phyloP scores from a whole-genome alignment of 2,797 vertebrate species.

The Helicolenus hilgendorfi region DNA sequence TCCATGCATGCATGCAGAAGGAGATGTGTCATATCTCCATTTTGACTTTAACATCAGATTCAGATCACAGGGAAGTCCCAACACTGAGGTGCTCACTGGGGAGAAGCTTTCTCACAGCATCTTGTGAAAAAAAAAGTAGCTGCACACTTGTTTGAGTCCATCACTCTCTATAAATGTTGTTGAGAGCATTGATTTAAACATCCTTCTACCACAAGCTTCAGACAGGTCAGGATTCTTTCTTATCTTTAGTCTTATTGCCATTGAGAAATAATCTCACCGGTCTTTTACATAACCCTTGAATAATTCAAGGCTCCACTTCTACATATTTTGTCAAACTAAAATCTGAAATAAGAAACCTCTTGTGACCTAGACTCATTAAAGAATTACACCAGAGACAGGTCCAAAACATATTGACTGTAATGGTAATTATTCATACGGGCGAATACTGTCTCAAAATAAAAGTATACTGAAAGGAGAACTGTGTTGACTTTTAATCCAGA shows the following conservation, averaged over 20 bases:
- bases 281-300: neutral
- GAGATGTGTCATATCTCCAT: neutral
- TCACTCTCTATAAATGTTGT: neutral
- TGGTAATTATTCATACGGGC: neutral
- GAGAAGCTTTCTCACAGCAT: conserved; percentile 4
- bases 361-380: conserved; percentile 18
- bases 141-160: conserved; percentile 18
- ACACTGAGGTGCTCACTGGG: neutral
- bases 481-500: neutral
- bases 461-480: neutral
- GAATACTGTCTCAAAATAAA: conserved; percentile 13
- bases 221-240: neutral
- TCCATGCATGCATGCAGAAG: neutral
- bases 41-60: conserved; percentile 18
- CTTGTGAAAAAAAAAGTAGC: neutral
- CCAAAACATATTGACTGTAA: conserved; percentile 2
- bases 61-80: neutral
- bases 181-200: neutral
- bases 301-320: neutral
- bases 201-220: neutral
- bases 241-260: neutral
- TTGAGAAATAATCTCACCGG: neutral
- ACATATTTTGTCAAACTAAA: conserved; percentile 18
- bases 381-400: conserved; percentile 8
- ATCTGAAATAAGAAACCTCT: conserved; percentile 13